Evolutionary conservation across 23 tunicate genomes (phyloP).

Genomic region (Ciona savignyi): DNA sequence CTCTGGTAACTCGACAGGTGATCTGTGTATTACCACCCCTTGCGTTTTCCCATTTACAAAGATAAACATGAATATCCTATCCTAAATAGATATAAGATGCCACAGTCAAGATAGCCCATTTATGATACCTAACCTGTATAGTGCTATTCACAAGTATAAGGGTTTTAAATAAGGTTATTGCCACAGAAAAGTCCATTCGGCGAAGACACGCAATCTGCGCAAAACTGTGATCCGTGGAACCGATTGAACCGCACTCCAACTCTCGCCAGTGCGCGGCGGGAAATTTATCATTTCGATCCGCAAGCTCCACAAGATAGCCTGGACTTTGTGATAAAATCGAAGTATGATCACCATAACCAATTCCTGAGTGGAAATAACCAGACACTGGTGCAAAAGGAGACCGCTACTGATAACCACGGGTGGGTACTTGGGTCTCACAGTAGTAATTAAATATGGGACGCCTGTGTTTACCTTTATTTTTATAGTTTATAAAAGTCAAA

Average conservation of each 20-base stretch:
- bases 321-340: slow-evolving; percentile 85
- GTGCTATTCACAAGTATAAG: background rate
- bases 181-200: slow-evolving; percentile 61
- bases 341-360: slow-evolving; percentile 79
- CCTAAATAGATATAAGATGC: too few relatives aligned
- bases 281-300: slow-evolving; percentile 74
- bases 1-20: too few relatives aligned
- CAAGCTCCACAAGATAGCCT: slow-evolving; percentile 84
- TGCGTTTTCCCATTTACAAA: too few relatives aligned
- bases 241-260: slow-evolving; percentile 64
- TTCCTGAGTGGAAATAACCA: slow-evolving; percentile 72
- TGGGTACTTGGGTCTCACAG: too few relatives aligned
- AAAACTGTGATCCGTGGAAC: slow-evolving; percentile 67
- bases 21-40: too few relatives aligned
- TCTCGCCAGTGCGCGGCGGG: slow-evolving; percentile 70
- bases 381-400: slow-evolving; percentile 62
- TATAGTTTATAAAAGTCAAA: too few relatives aligned
- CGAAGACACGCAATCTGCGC: slow-evolving; percentile 30
- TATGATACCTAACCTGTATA: too few relatives aligned
- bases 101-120: too few relatives aligned
- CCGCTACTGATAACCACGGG: slow-evolving; percentile 64
- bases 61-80: too few relatives aligned
- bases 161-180: slow-evolving; percentile 1
- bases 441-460: too few relatives aligned
- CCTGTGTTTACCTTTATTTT: too few relatives aligned